These are phyloP conservation scores for Lerista edwardsae DNA, from an alignment of 2,797 vertebrate species.

Conservation along the genomic window DNA sequence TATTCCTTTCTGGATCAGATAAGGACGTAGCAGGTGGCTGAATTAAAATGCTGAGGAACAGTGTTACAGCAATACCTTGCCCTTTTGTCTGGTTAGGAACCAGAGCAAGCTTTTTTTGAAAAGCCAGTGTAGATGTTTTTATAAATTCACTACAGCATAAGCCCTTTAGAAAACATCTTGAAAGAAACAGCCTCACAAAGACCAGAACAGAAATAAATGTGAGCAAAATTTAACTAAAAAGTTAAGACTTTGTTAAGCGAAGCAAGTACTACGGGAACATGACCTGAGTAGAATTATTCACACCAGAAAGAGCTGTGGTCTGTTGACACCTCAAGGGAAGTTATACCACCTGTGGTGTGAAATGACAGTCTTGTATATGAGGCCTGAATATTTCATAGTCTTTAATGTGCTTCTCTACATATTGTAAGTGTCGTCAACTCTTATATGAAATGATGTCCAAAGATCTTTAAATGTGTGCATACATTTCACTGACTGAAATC, in stretches of 20 bases:
- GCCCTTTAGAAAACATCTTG: neutral
- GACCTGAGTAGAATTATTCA: neutral
- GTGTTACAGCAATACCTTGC: too few species aligned
- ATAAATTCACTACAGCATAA: neutral
- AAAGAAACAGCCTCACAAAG: neutral
- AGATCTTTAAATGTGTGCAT: constrained; percentile 1
- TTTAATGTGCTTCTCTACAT: neutral
- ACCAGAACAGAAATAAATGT: neutral
- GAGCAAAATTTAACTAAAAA: too few species aligned
- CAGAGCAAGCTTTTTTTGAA: neutral
- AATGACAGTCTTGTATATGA: neutral
- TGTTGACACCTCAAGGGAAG: neutral
- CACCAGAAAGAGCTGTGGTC: neutral
- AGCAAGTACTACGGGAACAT: neutral
- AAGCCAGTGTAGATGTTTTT: neutral
- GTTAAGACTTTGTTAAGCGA: neutral
- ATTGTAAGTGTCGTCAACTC: neutral
- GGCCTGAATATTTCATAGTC: neutral
- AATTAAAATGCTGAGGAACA: neutral
- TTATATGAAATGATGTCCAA: neutral
- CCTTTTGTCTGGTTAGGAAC: too few species aligned
- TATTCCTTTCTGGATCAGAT: too few species aligned
- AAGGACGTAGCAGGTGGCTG: neutral
- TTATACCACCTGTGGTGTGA: neutral
- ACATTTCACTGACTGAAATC: neutral